Evolutionary conservation across 2,888 invertebrate species (phyloP).

Genomic region (Drosophila pegasa): DNA sequence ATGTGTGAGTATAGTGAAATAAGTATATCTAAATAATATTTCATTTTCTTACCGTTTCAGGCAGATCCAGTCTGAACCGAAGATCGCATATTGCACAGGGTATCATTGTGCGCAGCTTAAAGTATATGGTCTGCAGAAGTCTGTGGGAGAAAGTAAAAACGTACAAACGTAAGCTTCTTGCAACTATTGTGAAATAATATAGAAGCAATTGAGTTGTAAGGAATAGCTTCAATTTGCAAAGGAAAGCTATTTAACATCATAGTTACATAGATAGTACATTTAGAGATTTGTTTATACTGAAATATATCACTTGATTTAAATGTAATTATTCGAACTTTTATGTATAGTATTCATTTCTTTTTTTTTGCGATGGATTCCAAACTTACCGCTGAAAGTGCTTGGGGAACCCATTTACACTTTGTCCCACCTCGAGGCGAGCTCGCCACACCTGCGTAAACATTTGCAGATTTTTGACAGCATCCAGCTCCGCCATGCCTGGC

Average conservation of each 20-base stretch:
- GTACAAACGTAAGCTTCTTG: background rate
- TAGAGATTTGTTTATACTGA: background rate
- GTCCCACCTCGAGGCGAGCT: constrained; percentile 86
- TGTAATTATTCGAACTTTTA: background rate
- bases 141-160: constrained; percentile 72
- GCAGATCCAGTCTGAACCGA: constrained; percentile 92
- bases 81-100: constrained; percentile 94
- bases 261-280: background rate
- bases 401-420: constrained; percentile 86
- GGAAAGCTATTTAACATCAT: background rate
- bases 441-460: constrained; percentile 95
- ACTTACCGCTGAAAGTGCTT: constrained; percentile 86
- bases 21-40: background rate
- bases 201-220: background rate
- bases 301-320: background rate
- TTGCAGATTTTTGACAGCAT: constrained; percentile 89
- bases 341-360: background rate
- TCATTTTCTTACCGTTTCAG: constrained; percentile 88
- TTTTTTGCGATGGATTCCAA: background rate
- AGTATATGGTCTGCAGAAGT: constrained; percentile 91
- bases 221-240: background rate
- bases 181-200: background rate
- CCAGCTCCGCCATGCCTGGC: constrained; percentile 89
- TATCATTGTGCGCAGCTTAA: constrained; percentile 94
- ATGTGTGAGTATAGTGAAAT: background rate